Evolutionary conservation across 2,888 invertebrate species (phyloP).

Genomic region (Reticulitermes lucifugus): DNA sequence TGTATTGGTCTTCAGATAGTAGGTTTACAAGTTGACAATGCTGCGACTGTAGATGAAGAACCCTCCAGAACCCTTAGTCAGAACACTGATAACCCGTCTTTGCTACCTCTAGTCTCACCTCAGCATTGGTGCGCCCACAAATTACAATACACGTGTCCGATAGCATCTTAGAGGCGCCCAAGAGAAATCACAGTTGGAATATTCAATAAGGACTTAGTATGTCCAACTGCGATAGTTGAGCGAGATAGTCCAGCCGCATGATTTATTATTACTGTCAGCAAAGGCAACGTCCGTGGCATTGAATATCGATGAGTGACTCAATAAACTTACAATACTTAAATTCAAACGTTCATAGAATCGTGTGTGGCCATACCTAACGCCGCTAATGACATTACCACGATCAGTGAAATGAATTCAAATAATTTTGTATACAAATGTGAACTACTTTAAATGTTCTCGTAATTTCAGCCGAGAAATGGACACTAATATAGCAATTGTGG

Average conservation of each 20-base stretch:
- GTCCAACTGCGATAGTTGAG: constrained; percentile 20
- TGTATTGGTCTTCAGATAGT: too few relatives aligned
- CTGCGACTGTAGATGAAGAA: neutral
- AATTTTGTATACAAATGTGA: constrained; percentile 31
- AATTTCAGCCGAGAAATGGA: neutral
- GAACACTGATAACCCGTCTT: neutral
- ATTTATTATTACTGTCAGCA: constrained; percentile 45
- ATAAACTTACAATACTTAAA: neutral
- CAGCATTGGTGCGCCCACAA: constrained; percentile 20
- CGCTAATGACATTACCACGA: constrained; percentile 35
- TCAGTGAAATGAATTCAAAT: constrained; percentile 37
- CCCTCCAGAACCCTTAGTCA: neutral
- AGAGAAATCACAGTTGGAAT: constrained; percentile 38
- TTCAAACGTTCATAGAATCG: neutral
- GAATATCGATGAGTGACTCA: constrained; percentile 30
- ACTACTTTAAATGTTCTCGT: neutral
- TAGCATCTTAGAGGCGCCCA: constrained; percentile 28
- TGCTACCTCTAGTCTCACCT: constrained; percentile 11
- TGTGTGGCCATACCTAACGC: neutral
- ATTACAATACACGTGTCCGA: constrained; percentile 31
- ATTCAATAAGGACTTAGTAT: constrained; percentile 38
- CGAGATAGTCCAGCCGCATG: constrained; percentile 31
- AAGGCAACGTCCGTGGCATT: constrained; percentile 34
- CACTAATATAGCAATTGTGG: neutral
- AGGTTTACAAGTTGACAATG: neutral